Percentiles rank a stretch among this genome's conserved stretches.
Evolutionary conservation across 1,140 invertebrate species (phyloP).

Genomic region (Drosophila punjabiensis): DNA sequence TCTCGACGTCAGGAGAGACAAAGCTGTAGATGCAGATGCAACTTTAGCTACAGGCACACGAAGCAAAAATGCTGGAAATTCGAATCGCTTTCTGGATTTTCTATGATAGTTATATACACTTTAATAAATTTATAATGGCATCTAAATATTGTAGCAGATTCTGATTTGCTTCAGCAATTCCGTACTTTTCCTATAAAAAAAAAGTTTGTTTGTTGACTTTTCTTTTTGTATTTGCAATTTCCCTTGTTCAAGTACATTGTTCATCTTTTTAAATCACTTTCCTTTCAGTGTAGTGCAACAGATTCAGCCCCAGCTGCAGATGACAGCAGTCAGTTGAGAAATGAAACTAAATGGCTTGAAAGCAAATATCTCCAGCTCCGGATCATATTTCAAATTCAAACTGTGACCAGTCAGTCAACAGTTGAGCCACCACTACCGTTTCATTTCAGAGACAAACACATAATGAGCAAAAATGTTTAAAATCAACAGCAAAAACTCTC

Average conservation of each 20-base stretch:
- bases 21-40: conserved; percentile 10
- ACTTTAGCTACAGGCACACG: conserved; percentile 2
- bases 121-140: no score
- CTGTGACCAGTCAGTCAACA: conserved; percentile 18
- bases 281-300: neutral
- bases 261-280: neutral
- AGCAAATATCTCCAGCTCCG: conserved; percentile 28
- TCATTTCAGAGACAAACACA: conserved; percentile 13
- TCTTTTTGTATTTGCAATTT: neutral
- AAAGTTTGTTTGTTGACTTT: neutral
- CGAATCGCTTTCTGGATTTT: neutral
- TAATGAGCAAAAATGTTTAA: conserved; percentile 60
- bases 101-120: no score
- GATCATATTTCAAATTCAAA: conserved; percentile 55
- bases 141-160: no score
- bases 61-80: neutral
- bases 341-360: conserved; percentile 54
- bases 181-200: neutral
- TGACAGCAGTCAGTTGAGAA: conserved; percentile 52
- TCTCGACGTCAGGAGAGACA: conserved; percentile 31
- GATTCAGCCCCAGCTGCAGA: conserved; percentile 20
- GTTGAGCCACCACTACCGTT: conserved; percentile 6
- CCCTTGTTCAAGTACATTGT: neutral
- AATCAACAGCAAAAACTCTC: conserved; percentile 20
- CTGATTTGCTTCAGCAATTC: neutral